Evolutionary conservation across 2,888 invertebrate species (phyloP), one percentile per base, ranked within the genome.

Genomic region (Adelognathus sp.): DNA sequence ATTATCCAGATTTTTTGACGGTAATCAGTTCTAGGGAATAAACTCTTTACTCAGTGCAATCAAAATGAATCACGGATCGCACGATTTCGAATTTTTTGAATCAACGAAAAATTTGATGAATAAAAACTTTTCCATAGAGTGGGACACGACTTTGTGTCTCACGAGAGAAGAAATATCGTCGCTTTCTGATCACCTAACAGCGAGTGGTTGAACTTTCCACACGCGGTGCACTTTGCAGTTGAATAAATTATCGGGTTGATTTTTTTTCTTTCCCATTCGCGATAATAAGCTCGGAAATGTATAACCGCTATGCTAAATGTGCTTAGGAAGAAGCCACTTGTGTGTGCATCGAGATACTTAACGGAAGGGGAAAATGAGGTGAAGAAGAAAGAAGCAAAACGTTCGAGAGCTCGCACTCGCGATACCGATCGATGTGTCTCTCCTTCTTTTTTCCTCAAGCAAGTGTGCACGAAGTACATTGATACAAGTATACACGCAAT

Each of bases 221-320:
- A 56, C 46, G 46, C 66, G 70, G 24, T 66, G 78, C 78, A 79
- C 70, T 74, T 79, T 79, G 70, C 58, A 63, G 27, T 36, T 36
- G 70, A 73, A 78, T 78, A 74, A 79, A 79, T 71, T 70, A 79
- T 74, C 74, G 18, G 66, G 11, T 14, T 7, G 4, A 33, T 29
- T 29, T 54, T 41, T 69, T n/a, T 21, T 50, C 18, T 36, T 39
- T 69, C 70, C 70, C 21, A 18, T 69, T 36, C 33, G 29, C 29
- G 29, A 69, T 69, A 64, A 76, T 36, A 76, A 70, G 64, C 31
- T 39, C 64, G 70, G 50, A 76, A 50, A 50, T 24, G 46, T 4
- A 70, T 39, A 16, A 39, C n/a, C n/a, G 56, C 44, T 16, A 52
- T 60, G 33, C 50, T 58, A 18, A 50, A 24, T 39, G 16, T 41